Base-by-base conservation (phyloP, 2,113 vertebrate genomes). In the Lepisosteus osseus region DNA sequence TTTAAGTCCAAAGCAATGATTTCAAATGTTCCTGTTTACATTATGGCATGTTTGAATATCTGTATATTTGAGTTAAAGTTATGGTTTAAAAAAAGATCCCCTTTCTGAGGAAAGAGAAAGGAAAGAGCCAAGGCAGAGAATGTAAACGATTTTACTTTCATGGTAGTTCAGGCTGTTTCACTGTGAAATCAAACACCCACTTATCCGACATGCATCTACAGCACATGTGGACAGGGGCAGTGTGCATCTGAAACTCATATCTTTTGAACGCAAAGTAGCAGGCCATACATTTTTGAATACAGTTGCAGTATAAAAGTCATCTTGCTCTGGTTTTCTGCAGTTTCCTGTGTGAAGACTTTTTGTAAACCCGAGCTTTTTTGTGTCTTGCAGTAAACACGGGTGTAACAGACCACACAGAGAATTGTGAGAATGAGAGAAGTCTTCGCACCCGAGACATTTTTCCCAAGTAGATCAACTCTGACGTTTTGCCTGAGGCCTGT, bases 11-110 rank as follows among this genome's bases (percentile, higher is more conserved):
- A 76, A 88, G 86, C 90, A 92, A 90, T 94, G 92, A 94, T 90
- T 82, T 88, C 85, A 95, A 95, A 95, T 86, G 89, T 94, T 93
- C 91, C 90, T 96, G 95, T 95, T 97, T 94, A 95, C 93, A 94
- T 94, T 95, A 93, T 94, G 93, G 94, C 92, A 94, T 94, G 92
- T 94, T 90, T 87, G 91, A 90, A 88, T 89, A 92, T 42, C 63
- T 77, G 71, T 72, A 76, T 77, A 76, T 65, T 68, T 79, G 78
- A 76, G 70, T 40, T 29, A 66, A 66, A 74, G 68, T 73, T 73
- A 51, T 14, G 69, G 72, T 82, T 71, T 80, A 67, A 51, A 51
- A 79, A 78, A 78, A 65, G 66, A 72, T 76, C 75, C 69, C 29
- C 82, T 86, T 83, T 61, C 71, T 73, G 67, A 56, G 47, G 62